phyloP scores from a whole-genome alignment of 1,140 invertebrate species.

The Adoxophyes honmai region DNA sequence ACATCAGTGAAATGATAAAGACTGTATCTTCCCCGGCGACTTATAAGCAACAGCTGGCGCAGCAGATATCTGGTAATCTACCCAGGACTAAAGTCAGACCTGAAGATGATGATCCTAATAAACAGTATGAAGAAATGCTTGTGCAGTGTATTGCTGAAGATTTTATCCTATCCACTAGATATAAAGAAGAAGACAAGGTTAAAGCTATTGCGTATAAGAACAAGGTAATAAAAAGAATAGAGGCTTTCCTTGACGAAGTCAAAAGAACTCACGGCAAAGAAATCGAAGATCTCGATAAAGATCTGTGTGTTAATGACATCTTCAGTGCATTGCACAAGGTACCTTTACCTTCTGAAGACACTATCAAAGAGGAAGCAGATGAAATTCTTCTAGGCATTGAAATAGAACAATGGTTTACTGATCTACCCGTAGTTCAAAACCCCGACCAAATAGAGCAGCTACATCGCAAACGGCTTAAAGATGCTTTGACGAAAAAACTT shows the following conservation, averaged over 20 bases:
- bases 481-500: conserved; percentile 41
- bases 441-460: conserved; percentile 26
- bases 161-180: conserved; percentile 37
- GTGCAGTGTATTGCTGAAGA: conserved; percentile 43
- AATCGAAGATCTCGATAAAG: conserved; percentile 30
- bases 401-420: conserved; percentile 51
- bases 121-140: conserved; percentile 40
- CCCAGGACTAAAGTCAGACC: conserved; percentile 20
- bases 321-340: conserved; percentile 43
- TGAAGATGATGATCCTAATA: conserved; percentile 19
- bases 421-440: conserved; percentile 35
- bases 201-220: conserved; percentile 40
- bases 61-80: conserved; percentile 30
- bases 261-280: conserved; percentile 32
- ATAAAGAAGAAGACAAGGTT: conserved; percentile 35
- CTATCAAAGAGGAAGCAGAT: conserved; percentile 43
- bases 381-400: conserved; percentile 42
- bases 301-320: conserved; percentile 36
- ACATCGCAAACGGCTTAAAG: conserved; percentile 31
- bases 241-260: conserved; percentile 36
- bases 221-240: conserved; percentile 34
- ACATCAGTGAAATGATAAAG: conserved; percentile 33
- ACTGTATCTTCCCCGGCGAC: conserved; percentile 17
- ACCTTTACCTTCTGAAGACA: conserved; percentile 34
- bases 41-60: conserved; percentile 39